Evolutionary conservation across 2,113 vertebrate species (phyloP).

Genomic region (Pelobates fuscus): DNA sequence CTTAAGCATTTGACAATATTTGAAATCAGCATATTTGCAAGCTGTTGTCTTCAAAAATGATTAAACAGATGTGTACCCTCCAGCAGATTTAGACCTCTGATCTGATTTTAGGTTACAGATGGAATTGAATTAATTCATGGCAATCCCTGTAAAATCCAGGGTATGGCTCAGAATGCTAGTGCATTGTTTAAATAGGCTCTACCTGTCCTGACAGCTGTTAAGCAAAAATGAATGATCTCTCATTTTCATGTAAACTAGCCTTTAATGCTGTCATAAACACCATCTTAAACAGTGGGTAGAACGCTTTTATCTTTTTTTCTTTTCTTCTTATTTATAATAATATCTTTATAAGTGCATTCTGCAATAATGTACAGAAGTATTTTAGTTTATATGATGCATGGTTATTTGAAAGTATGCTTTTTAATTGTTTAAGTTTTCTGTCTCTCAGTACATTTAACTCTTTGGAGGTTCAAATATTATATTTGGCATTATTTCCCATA

Average conservation of each 20-base stretch:
- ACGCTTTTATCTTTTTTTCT: constrained; percentile 36
- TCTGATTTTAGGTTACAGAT: constrained; percentile 71
- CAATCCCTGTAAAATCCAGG: constrained; percentile 65
- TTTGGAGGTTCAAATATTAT: no score
- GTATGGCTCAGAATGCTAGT: constrained; percentile 57
- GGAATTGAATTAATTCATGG: constrained; percentile 68
- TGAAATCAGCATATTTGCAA: constrained; percentile 67
- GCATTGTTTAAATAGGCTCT: constrained; percentile 55
- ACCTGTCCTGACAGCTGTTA: constrained; percentile 63
- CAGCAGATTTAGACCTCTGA: constrained; percentile 70
- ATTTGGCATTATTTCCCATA: no score
- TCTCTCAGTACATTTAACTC: no score
- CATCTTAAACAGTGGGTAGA: constrained; percentile 48
- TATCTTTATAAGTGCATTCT: constrained; percentile 19
- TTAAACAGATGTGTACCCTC: constrained; percentile 72
- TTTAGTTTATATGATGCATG: background rate
- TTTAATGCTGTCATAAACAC: constrained; percentile 55
- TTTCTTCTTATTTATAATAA: constrained; percentile 47
- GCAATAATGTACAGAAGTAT: constrained; percentile 1
- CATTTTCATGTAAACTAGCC: constrained; percentile 58
- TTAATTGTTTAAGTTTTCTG: no score
- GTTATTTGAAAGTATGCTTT: background rate
- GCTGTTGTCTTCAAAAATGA: constrained; percentile 65
- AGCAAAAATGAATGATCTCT: constrained; percentile 54
- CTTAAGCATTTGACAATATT: constrained; percentile 61